These are phyloP conservation scores for Onthophagus taurus DNA, from an alignment of 1,140 invertebrate genomes.

Conservation along the genomic window DNA sequence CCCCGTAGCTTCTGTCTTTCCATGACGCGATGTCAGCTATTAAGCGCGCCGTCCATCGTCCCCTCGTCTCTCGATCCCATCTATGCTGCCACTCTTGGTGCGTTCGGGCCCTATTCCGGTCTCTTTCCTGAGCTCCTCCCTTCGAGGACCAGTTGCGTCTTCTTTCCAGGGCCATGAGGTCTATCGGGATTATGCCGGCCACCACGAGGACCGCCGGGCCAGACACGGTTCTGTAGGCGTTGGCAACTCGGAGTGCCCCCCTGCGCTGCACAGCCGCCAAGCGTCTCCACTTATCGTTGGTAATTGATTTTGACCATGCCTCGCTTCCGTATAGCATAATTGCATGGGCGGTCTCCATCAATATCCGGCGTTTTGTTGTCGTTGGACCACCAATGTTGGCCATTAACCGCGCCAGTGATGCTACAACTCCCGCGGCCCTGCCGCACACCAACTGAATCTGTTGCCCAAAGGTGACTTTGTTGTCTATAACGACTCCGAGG, in stretches of 20 bases:
- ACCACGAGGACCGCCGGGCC: slow-evolving; percentile 24
- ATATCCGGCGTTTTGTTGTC: background rate
- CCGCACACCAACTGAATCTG: background rate
- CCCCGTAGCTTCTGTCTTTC: slow-evolving; percentile 18
- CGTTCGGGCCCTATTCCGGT: background rate
- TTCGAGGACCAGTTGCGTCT: background rate
- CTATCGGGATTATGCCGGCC: slow-evolving; percentile 25
- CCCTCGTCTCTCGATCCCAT: slow-evolving; percentile 15
- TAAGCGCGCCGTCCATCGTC: slow-evolving; percentile 20
- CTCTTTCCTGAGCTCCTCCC: background rate
- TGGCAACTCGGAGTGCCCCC: slow-evolving; percentile 18
- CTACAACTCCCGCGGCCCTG: background rate
- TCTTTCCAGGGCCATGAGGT: slow-evolving; percentile 21
- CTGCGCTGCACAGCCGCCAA: slow-evolving; percentile 15
- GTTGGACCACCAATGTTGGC: background rate
- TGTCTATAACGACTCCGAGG: background rate
- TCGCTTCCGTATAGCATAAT: slow-evolving; percentile 11
- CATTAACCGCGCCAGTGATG: background rate
- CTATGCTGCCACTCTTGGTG: slow-evolving; percentile 14
- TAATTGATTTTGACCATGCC: slow-evolving; percentile 5
- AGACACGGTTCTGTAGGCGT: slow-evolving; percentile 22
- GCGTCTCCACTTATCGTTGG: background rate
- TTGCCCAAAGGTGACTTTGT: background rate
- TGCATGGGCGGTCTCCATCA: background rate
- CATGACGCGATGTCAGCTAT: slow-evolving; percentile 17